Evolutionary conservation across 2,888 invertebrate species (phyloP).

Genomic region (Fragum sueziense): DNA sequence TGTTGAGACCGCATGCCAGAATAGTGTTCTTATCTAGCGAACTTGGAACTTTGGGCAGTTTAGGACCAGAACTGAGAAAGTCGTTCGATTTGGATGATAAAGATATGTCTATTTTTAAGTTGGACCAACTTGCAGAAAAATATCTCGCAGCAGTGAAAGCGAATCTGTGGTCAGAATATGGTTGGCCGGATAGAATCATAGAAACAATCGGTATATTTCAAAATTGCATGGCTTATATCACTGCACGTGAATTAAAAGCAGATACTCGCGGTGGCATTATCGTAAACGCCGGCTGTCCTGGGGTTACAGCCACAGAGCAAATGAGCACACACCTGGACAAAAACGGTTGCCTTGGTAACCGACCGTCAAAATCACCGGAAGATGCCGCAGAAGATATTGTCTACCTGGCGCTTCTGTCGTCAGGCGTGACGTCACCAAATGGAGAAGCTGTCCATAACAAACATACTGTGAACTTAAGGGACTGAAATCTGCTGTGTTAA

Average conservation of each 20-base stretch:
- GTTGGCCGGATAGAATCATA: slow-evolving; percentile 67
- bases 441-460: slow-evolving; percentile 62
- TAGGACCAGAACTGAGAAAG: slow-evolving; percentile 44
- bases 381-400: slow-evolving; percentile 62
- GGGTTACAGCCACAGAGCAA: slow-evolving; percentile 64
- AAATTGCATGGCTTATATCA: slow-evolving; percentile 54
- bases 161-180: slow-evolving; percentile 59
- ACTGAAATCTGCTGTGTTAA: no score
- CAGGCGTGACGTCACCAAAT: slow-evolving; percentile 57
- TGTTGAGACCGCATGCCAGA: slow-evolving; percentile 62
- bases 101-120: slow-evolving; percentile 49
- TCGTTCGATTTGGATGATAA: slow-evolving; percentile 50
- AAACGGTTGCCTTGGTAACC: slow-evolving; percentile 55
- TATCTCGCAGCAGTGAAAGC: slow-evolving; percentile 62
- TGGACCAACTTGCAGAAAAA: slow-evolving; percentile 59
- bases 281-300: slow-evolving; percentile 69
- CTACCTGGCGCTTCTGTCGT: slow-evolving; percentile 63
- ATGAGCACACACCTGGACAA: slow-evolving; percentile 59
- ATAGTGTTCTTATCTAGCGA: slow-evolving; percentile 67
- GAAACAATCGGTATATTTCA: slow-evolving; percentile 59
- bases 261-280: slow-evolving; percentile 62
- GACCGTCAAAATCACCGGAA: slow-evolving; percentile 52
- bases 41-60: slow-evolving; percentile 52
- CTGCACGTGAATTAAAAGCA: slow-evolving; percentile 49
- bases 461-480: slow-evolving; percentile 42